These are phyloP conservation scores for Nomada hirtipes DNA, from an alignment of 2,888 invertebrate species.

Conservation along the genomic window DNA sequence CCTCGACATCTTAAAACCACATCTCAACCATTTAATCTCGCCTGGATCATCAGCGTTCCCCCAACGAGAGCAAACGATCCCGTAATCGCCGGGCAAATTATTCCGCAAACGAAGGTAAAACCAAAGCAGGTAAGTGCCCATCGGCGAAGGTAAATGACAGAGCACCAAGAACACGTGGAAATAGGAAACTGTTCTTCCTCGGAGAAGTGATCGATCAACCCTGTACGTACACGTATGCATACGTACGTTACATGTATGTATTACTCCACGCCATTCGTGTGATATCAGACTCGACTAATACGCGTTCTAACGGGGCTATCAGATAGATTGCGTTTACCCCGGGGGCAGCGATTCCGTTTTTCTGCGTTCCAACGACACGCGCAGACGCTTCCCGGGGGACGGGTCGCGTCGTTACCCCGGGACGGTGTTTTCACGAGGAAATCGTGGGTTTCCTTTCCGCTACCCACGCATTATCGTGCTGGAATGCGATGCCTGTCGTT, in stretches of 20 bases:
- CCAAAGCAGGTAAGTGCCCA: background rate
- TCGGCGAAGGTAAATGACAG: background rate
- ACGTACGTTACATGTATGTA: no score
- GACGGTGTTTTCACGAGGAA: slow-evolving; percentile 43
- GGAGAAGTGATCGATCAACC: slow-evolving; percentile 7
- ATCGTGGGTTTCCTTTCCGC: slow-evolving; percentile 59
- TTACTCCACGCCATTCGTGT: background rate
- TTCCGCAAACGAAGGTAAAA: slow-evolving; percentile 14
- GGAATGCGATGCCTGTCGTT: slow-evolving; percentile 51
- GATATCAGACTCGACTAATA: background rate
- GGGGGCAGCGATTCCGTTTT: slow-evolving; percentile 11
- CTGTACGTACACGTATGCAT: no score
- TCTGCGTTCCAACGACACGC: slow-evolving; percentile 15
- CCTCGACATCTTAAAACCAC: background rate
- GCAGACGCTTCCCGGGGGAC: slow-evolving; percentile 34
- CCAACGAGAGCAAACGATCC: background rate
- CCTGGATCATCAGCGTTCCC: background rate
- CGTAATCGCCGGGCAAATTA: background rate
- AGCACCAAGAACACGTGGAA: background rate
- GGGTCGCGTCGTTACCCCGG: slow-evolving; percentile 28
- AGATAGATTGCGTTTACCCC: background rate
- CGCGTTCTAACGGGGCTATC: slow-evolving; percentile 15
- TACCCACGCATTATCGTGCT: slow-evolving; percentile 60
- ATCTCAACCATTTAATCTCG: background rate
- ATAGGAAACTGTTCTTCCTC: background rate